Percentiles rank a stretch among this genome's conserved stretches.
Conservation (phyloP, 2,888 invertebrate species). For the Polylopha cassiicola region DNA sequence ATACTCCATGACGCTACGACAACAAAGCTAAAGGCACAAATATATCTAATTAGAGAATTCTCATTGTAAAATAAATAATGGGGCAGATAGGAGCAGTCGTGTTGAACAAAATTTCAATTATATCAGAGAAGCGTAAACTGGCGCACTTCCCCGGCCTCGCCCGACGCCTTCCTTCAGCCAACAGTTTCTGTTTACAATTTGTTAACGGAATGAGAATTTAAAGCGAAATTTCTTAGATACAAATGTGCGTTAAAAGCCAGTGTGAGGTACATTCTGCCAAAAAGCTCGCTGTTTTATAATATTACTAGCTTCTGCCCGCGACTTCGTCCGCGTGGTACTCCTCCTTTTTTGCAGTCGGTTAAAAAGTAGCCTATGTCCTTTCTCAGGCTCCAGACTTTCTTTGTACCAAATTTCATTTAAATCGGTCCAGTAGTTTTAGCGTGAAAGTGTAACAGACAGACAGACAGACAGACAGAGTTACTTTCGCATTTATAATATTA, state of each 20-base stretch:
- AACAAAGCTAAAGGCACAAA: slow-evolving; percentile 32
- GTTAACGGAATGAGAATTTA: slow-evolving; percentile 69
- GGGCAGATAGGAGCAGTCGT: slow-evolving; percentile 45
- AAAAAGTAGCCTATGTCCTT: too few species aligned
- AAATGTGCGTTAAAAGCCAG: slow-evolving; percentile 58
- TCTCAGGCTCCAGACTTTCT: too few species aligned
- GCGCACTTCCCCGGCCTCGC: slow-evolving; percentile 36
- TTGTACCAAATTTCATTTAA: too few species aligned
- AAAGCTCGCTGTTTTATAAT: too few species aligned
- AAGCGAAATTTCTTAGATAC: slow-evolving; percentile 62
- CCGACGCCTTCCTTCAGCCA: slow-evolving; percentile 39
- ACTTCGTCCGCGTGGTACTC: too few species aligned
- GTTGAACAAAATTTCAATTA: slow-evolving; percentile 67
- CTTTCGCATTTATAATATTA: too few species aligned
- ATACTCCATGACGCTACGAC: slow-evolving; percentile 18
- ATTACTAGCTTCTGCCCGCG: too few species aligned
- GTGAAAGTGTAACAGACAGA: too few species aligned
- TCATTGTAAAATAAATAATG: slow-evolving; percentile 44
- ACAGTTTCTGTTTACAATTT: slow-evolving; percentile 68
- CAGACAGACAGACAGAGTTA: too few species aligned
- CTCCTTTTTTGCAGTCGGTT: too few species aligned
- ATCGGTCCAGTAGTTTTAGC: too few species aligned
- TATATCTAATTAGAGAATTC: slow-evolving; percentile 50
- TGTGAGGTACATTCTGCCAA: slow-evolving; percentile 37
- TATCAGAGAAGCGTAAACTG: slow-evolving; percentile 46